Percentiles rank a stretch among this genome's conserved stretches.
phyloP scores from a whole-genome alignment of 2,888 invertebrate genomes.

The Myathropa florea region DNA sequence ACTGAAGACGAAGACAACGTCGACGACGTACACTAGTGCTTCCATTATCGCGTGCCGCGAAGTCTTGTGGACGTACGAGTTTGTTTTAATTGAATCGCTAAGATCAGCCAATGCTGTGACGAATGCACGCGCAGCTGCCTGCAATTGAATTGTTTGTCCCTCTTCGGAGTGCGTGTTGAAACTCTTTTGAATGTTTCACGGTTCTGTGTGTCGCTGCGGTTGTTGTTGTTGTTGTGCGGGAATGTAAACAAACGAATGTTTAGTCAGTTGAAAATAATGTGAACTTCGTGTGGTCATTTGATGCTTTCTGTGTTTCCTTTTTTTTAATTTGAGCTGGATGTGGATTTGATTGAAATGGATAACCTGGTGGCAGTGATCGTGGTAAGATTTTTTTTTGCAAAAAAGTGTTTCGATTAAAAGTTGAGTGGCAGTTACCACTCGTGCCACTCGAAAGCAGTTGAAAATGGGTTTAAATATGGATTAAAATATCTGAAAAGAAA shows the following conservation, averaged over 20 bases:
- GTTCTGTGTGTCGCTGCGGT: not conserved
- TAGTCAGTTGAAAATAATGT: not conserved
- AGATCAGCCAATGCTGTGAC: not conserved
- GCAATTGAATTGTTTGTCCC: not conserved
- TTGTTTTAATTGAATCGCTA: not conserved
- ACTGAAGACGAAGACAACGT: not conserved
- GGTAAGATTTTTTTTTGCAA: conserved; percentile 17
- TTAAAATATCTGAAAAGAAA: too few relatives aligned
- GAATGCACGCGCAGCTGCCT: not conserved
- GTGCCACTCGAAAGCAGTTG: too few relatives aligned
- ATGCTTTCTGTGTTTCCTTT: not conserved
- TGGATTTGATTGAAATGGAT: conserved; percentile 33
- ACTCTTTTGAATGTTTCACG: not conserved
- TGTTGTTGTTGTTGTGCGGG: conserved; percentile 6
- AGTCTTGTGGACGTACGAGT: not conserved
- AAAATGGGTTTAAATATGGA: too few relatives aligned
- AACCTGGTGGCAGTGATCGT: conserved; percentile 16
- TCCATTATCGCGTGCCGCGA: conserved; percentile 36
- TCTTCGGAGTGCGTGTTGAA: not conserved
- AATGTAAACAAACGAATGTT: not conserved
- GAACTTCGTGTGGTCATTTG: not conserved
- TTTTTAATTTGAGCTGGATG: not conserved
- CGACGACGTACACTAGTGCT: not conserved
- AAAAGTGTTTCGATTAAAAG: too few relatives aligned
- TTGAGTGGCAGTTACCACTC: too few relatives aligned